A percentile compares a stretch with the other conserved stretches of the same genome.
Evolutionary conservation across 1,140 invertebrate species (phyloP).

Genomic region (Heliconius congener): DNA sequence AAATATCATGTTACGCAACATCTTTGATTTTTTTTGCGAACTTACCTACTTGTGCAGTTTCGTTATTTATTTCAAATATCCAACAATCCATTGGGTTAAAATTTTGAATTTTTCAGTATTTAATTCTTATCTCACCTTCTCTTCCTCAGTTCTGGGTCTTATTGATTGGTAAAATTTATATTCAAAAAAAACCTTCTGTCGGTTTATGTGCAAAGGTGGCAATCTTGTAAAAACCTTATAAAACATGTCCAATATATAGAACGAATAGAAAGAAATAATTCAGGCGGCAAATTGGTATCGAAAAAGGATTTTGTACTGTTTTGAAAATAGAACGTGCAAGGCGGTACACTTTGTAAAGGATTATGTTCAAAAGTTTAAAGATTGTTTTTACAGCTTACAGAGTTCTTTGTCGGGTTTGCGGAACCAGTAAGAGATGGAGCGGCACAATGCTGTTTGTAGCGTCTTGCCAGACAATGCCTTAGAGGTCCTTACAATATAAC

Average conservation of each 20-base stretch:
- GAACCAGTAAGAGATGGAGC: constrained; percentile 44
- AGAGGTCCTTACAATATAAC: constrained; percentile 28
- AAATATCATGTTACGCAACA: constrained; percentile 23
- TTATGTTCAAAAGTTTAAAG: constrained; percentile 66
- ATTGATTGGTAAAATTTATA: neutral
- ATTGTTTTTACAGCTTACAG: constrained; percentile 78
- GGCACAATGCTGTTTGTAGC: constrained; percentile 41
- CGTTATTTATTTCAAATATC: neutral
- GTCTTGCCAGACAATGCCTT: constrained; percentile 37
- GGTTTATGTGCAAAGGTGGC: constrained; percentile 24
- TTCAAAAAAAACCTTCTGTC: neutral
- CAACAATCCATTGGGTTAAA: neutral
- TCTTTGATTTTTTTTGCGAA: constrained; percentile 12
- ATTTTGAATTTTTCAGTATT: neutral
- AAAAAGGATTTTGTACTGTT: constrained; percentile 78
- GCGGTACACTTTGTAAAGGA: constrained; percentile 71
- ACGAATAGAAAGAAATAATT: constrained; percentile 56
- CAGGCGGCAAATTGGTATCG: constrained; percentile 76
- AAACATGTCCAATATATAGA: constrained; percentile 56
- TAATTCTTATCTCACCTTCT: neutral
- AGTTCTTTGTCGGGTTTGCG: constrained; percentile 73
- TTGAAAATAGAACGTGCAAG: constrained; percentile 69
- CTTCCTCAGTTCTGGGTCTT: neutral
- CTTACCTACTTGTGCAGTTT: neutral
- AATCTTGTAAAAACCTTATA: constrained; percentile 45